phyloP scores from a whole-genome alignment of 2,888 invertebrate genomes.

The Ischnura elegans region DNA sequence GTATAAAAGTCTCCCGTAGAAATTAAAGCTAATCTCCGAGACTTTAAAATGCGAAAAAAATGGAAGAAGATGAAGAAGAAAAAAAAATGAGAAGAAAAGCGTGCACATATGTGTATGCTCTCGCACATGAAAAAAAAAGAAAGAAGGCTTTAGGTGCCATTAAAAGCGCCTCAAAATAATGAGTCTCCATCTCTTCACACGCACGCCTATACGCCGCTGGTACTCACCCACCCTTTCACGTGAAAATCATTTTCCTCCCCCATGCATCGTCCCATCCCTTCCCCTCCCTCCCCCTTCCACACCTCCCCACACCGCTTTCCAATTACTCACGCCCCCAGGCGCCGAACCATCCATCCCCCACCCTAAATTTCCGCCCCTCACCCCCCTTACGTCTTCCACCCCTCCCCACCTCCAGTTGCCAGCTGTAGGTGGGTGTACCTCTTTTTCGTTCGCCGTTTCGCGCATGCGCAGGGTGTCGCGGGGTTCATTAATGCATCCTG shows the following conservation, averaged over 20 bases:
- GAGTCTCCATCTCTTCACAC: not conserved
- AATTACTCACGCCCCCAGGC: constrained; percentile 65
- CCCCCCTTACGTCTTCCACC: not conserved
- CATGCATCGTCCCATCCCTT: not conserved
- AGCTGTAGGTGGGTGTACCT: not conserved
- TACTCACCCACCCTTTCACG: constrained; percentile 25
- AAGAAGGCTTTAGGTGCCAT: constrained; percentile 26
- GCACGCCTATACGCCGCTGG: not conserved
- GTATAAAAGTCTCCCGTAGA: constrained; percentile 4
- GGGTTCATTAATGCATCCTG: constrained; percentile 64
- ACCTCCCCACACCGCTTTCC: constrained; percentile 48
- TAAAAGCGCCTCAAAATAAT: constrained; percentile 62
- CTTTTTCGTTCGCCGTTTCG: too few species aligned
- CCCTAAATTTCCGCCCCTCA: not conserved
- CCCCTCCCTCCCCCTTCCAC: not conserved
- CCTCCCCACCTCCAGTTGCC: not conserved
- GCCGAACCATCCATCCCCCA: constrained; percentile 2
- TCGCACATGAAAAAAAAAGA: too few species aligned
- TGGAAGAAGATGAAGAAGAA: not conserved
- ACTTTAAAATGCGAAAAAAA: constrained; percentile 21
- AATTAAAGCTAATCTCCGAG: constrained; percentile 57
- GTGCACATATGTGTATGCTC: too few species aligned
- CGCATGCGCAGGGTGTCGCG: constrained; percentile 44
- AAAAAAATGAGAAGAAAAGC: too few species aligned
- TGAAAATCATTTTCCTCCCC: not conserved